Base-by-base conservation (phyloP, 1,140 invertebrate species). In the Hestina assimilis region DNA sequence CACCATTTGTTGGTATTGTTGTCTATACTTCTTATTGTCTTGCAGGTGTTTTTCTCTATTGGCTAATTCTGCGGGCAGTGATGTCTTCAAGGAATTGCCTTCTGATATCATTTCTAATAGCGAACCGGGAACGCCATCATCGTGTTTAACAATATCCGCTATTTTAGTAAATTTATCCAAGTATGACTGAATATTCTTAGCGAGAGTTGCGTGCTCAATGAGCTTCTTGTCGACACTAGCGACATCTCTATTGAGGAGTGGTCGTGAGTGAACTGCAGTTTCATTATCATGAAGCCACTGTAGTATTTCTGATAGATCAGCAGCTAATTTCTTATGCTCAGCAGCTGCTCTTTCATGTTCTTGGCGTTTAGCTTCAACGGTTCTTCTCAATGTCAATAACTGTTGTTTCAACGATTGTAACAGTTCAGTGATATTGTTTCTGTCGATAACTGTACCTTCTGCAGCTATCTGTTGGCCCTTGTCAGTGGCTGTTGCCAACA, bases 391-490 rank as follows among this genome's bases (percentile, higher is more conserved):
- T 45, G 92, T 92, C 38, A 95, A 92, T 0, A 98, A 77, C 59
- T 97, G 94, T 75, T 95, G 94, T 83, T 97, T 97, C 1, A 98
- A 67, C 0, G 93, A 93, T 70, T 97, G 96, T 9, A 98, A 68
- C 64, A 97, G 93, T 72, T 97, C 94, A 5, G 95, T 96, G 1
- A 98, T 93, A 66, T 93, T 93, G 72, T 97, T 97, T 58, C 94
- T 92, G 72, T 98, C 96, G 11, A 94, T 93, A 0, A 93, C 92
- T 7, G 95, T 94, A 26, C 96, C 95, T 87, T 98, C 97, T 0
- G 93, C 92, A 5, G 95, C 95, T 17, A 98, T 97, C 77, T 96
- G 95, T 74, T 96, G 95, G 0, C 96, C 97, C 86, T 97, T 98
- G 68, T 98, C 96, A 14, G 93, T 93, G 0, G 96, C 96, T 14